Percentiles rank a stretch among this genome's conserved stretches.
Evolutionary conservation across 1,140 invertebrate genomes (phyloP).

Genomic region (Venustaconcha ellipsiformis): DNA sequence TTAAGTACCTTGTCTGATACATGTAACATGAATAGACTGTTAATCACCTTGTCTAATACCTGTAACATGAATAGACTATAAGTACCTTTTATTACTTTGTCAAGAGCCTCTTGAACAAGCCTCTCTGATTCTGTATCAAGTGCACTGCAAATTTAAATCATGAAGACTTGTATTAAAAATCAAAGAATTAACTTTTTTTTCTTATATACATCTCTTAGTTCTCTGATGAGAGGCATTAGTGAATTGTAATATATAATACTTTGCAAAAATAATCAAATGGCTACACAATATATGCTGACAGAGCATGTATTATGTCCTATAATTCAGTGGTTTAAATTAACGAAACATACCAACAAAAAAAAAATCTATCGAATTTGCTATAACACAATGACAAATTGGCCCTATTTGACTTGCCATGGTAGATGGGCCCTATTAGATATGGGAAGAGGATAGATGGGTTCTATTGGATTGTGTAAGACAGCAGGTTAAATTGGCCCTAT

Average conservation of each 20-base stretch:
- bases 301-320: not conserved
- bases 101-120: constrained; percentile 71
- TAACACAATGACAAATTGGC: too few relatives aligned
- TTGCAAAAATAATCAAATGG: not conserved
- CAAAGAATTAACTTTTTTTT: not conserved
- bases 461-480: too few relatives aligned
- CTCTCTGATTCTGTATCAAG: constrained; percentile 90
- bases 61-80: not conserved
- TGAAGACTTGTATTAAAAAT: not conserved
- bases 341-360: too few relatives aligned
- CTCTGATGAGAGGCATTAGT: not conserved
- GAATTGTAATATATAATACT: constrained; percentile 2
- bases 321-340: too few relatives aligned
- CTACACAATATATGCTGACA: not conserved
- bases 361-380: too few relatives aligned
- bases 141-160: constrained; percentile 75
- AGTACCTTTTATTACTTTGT: constrained; percentile 70
- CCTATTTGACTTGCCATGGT: too few relatives aligned
- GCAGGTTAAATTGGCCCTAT: too few relatives aligned
- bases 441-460: too few relatives aligned
- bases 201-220: not conserved
- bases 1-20: not conserved
- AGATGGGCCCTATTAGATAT: too few relatives aligned
- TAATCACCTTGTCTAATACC: not conserved
- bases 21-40: not conserved